These are phyloP conservation scores for Scaptomyza reducta DNA, from an alignment of 2,888 invertebrate genomes.

Conservation along the genomic window DNA sequence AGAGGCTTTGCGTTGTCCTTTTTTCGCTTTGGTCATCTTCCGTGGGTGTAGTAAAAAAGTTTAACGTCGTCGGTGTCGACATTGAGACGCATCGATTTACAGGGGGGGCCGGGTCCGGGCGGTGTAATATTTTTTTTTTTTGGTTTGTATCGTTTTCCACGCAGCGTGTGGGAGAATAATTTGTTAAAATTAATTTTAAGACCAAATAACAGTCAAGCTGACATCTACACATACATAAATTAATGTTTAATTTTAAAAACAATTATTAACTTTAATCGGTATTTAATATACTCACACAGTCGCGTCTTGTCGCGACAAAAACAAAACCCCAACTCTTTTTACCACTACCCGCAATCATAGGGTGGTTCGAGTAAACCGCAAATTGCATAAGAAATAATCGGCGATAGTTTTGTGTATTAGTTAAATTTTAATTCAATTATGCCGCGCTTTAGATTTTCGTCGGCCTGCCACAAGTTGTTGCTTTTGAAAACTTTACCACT, in stretches of 20 bases:
- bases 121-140: conserved; percentile 2
- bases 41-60: conserved; percentile 44
- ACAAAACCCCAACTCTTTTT: conserved; percentile 48
- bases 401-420: conserved; percentile 42
- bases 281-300: conserved; percentile 40
- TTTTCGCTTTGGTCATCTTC: conserved; percentile 32
- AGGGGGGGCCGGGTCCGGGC: conserved; percentile 2
- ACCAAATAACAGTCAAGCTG: conserved; percentile 13
- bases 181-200: conserved; percentile 31
- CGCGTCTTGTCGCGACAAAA: conserved; percentile 38
- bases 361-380: conserved; percentile 15
- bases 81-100: conserved; percentile 49
- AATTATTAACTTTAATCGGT: conserved; percentile 5
- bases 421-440: conserved; percentile 76
- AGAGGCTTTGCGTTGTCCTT: conserved; percentile 77
- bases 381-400: conserved; percentile 24
- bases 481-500: conserved; percentile 86
- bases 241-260: conserved; percentile 5
- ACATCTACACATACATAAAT: conserved; percentile 15
- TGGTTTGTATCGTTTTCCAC: conserved; percentile 35
- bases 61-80: conserved; percentile 10
- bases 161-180: conserved; percentile 50
- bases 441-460: conserved; percentile 83
- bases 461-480: conserved; percentile 87
- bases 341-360: conserved; percentile 22